Evolutionary conservation across 2,797 vertebrate species (phyloP).

Genomic region (Steatocranus sp.): DNA sequence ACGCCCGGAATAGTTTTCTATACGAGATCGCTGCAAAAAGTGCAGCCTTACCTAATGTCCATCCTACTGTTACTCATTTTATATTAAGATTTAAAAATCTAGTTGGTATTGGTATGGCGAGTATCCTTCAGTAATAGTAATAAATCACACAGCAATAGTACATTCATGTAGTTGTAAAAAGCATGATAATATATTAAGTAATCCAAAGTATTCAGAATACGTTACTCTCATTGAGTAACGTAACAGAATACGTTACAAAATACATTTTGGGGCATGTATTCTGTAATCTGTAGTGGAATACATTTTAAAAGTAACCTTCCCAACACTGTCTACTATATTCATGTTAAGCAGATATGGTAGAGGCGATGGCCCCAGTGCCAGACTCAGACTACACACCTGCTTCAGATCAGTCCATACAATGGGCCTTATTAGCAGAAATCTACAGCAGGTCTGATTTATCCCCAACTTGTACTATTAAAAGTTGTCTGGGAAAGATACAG

Average conservation of each 20-base stretch:
- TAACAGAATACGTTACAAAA: background rate
- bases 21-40: fast-evolving
- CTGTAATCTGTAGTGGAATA: background rate
- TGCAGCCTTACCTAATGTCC: no score
- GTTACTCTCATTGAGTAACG: background rate
- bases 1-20: no score
- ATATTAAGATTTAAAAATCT: no score
- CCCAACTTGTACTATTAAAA: background rate
- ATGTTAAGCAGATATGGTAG: background rate
- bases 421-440: background rate
- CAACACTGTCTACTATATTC: no score
- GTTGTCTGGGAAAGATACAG: background rate
- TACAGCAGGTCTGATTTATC: background rate
- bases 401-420: background rate
- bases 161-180: background rate
- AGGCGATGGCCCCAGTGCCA: background rate
- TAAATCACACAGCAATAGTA: background rate
- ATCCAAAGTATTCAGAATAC: fast-evolving
- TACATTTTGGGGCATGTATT: background rate
- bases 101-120: no score
- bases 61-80: no score
- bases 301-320: background rate
- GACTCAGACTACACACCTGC: background rate
- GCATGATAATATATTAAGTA: no score
- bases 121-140: background rate